These are phyloP conservation scores for Coleophora flavipennella DNA, from an alignment of 2,888 invertebrate genomes.

Conservation along the genomic window DNA sequence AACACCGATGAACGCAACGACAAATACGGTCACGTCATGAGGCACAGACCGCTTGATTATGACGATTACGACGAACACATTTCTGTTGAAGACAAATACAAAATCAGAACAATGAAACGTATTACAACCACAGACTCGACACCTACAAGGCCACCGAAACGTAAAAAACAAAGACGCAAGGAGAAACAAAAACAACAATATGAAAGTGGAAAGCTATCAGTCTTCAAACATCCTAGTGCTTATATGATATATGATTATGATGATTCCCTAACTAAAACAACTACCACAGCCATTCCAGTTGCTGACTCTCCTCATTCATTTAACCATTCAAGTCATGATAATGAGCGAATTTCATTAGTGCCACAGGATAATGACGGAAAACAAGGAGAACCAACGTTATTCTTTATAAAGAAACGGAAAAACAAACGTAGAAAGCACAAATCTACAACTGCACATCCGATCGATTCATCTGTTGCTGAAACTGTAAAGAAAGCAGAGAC, in stretches of 20 bases:
- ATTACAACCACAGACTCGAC: slow-evolving; percentile 11
- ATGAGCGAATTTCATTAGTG: slow-evolving; percentile 45
- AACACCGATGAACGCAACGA: slow-evolving; percentile 20
- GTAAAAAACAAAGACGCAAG: slow-evolving; percentile 5
- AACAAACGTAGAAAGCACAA: slow-evolving; percentile 31
- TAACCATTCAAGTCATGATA: slow-evolving; percentile 10
- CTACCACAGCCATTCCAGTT: slow-evolving; percentile 16
- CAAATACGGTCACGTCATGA: slow-evolving; percentile 28
- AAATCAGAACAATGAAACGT: slow-evolving; percentile 20
- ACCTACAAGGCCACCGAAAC: slow-evolving; percentile 12
- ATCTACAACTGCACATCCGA: slow-evolving; percentile 16
- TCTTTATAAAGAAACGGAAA: slow-evolving; percentile 46
- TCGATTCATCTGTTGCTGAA: slow-evolving; percentile 27
- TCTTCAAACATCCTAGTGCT: slow-evolving; percentile 48
- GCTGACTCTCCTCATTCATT: neutral
- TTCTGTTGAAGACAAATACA: slow-evolving; percentile 38
- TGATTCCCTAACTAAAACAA: slow-evolving; percentile 3
- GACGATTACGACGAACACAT: slow-evolving; percentile 46
- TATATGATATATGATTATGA: slow-evolving; percentile 41
- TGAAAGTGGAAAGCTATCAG: slow-evolving; percentile 41
- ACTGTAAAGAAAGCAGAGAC: slow-evolving; percentile 15
- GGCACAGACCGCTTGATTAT: slow-evolving; percentile 28
- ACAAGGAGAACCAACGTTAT: slow-evolving; percentile 46
- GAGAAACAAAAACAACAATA: slow-evolving; percentile 21
- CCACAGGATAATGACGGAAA: slow-evolving; percentile 33